Conservation (phyloP, 2,797 vertebrate genomes). For the Pseudomugil gertrudae region DNA sequence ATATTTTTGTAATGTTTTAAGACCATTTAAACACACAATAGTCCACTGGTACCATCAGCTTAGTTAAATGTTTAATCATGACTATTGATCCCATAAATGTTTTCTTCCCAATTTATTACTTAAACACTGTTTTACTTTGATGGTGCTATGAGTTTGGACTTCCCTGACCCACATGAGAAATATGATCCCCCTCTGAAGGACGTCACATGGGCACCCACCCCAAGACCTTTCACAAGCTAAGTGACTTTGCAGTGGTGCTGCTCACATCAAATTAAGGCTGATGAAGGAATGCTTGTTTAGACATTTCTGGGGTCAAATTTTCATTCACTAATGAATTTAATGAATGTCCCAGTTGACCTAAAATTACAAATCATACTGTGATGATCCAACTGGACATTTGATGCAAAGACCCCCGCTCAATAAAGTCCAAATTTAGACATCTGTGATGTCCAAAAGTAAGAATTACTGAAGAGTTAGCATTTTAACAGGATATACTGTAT, state of each 20-base stretch:
- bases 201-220: slow-evolving; percentile 61
- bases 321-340: slow-evolving; percentile 59
- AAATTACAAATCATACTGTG: slow-evolving; percentile 27
- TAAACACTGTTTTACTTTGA: slow-evolving; percentile 46
- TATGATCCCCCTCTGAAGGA: slow-evolving; percentile 60
- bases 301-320: slow-evolving; percentile 58
- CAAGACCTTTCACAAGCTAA: slow-evolving; percentile 66
- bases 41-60: neutral
- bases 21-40: slow-evolving; percentile 6
- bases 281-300: slow-evolving; percentile 60
- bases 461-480: neutral
- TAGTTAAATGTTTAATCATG: neutral
- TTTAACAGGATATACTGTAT: neutral
- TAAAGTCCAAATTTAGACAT: neutral
- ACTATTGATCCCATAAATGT: neutral
- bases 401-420: slow-evolving; percentile 3
- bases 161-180: slow-evolving; percentile 73
- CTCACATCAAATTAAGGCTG: slow-evolving; percentile 54
- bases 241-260: slow-evolving; percentile 70
- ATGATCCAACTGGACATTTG: slow-evolving; percentile 10
- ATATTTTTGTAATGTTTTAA: slow-evolving; percentile 38
- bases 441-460: neutral
- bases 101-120: slow-evolving; percentile 32
- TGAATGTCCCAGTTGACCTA: slow-evolving; percentile 43
- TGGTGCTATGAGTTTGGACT: slow-evolving; percentile 60